These are phyloP conservation scores for Pardalotus punctatus DNA, from an alignment of 2,113 vertebrate species.

Conservation along the genomic window DNA sequence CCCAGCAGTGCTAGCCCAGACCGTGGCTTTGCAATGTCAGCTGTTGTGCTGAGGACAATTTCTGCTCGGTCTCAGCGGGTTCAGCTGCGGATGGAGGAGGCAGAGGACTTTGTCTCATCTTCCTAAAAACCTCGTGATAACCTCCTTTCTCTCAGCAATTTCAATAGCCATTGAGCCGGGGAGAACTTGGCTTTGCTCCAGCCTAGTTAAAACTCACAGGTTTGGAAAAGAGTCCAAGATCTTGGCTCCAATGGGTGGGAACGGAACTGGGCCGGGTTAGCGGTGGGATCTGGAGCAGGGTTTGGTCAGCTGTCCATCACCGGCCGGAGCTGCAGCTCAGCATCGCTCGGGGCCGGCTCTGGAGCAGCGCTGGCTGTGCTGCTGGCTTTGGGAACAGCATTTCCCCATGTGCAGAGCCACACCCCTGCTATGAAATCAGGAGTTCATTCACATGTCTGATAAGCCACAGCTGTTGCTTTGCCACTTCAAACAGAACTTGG, in stretches of 20 bases:
- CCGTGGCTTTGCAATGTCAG: background rate
- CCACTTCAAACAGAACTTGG: constrained; percentile 34
- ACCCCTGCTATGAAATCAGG: constrained; percentile 12
- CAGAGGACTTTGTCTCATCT: background rate
- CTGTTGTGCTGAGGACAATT: background rate
- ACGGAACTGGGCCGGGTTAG: background rate
- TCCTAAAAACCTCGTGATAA: background rate
- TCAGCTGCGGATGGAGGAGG: background rate
- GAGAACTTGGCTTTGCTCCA: background rate
- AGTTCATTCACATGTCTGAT: constrained; percentile 38
- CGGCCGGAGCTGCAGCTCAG: background rate
- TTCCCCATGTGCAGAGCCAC: background rate
- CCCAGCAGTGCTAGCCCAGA: background rate
- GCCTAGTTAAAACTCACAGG: background rate
- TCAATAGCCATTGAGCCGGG: background rate
- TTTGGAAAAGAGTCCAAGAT: background rate
- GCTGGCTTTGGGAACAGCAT: background rate
- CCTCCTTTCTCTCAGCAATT: background rate
- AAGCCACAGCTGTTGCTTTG: constrained; percentile 41
- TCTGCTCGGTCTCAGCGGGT: background rate
- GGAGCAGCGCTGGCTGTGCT: background rate
- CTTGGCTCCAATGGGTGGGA: background rate
- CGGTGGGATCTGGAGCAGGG: background rate
- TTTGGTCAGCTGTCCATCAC: background rate
- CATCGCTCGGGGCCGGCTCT: background rate